Evolutionary conservation across 2,113 vertebrate genomes (phyloP).

Genomic region (Trematocara zebra): DNA sequence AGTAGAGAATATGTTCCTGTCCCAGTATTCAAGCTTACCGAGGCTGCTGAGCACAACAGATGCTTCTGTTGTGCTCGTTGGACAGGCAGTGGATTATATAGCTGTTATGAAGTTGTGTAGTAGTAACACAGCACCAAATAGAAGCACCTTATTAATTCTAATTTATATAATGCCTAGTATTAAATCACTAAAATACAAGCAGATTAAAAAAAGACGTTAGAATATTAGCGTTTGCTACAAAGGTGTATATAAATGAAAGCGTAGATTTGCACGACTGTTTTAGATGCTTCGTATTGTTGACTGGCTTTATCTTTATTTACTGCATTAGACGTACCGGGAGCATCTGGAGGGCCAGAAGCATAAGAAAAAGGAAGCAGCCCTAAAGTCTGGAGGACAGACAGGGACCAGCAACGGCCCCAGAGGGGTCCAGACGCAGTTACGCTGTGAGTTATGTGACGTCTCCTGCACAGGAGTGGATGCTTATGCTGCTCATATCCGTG

Average conservation of each 20-base stretch:
- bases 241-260: background rate
- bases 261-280: background rate
- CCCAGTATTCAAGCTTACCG: background rate
- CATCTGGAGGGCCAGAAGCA: conserved; percentile 83
- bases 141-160: background rate
- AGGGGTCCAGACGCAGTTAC: conserved; percentile 69
- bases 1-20: background rate
- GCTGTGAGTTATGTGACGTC: conserved; percentile 78
- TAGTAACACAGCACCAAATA: background rate
- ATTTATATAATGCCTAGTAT: background rate
- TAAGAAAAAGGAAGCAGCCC: conserved; percentile 78
- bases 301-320: background rate
- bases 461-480: conserved; percentile 77
- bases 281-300: background rate
- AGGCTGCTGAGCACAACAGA: background rate
- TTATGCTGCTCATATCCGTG: conserved; percentile 66
- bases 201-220: background rate
- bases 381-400: conserved; percentile 62
- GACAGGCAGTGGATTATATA: background rate
- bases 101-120: background rate
- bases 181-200: background rate
- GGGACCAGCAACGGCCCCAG: conserved; percentile 45
- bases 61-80: background rate
- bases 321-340: conserved; percentile 75
- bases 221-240: background rate